Evolutionary conservation across 23 tunicate species (phyloP), one percentile per base, ranked within the genome.

Genomic region (Pegea sp.): DNA sequence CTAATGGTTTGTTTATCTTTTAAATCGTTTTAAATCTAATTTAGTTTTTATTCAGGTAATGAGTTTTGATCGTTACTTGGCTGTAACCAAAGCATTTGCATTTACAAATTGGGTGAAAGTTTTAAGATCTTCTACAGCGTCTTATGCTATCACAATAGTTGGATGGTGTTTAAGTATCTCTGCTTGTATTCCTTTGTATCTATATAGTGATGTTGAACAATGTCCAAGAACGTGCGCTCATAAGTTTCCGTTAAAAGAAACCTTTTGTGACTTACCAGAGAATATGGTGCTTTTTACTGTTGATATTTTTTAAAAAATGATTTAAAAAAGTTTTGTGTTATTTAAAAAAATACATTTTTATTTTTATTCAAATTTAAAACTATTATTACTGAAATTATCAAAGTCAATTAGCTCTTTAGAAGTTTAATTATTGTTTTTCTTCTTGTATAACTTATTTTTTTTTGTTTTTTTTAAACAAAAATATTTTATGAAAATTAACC

Each of bases 31-130:
- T 6, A 20, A 18, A 50, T 21, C 19, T 50, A 13, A 16, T 38
- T 38, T 38, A 8, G 46, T 38, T 38, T 38, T 38, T 8, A 38
- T 38, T 38, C 70, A 84, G 95, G 57, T 84, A 2, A 84, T 84
- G 95, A 84, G 95, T 34, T 74, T 84, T 56, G 95, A 84, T 42
- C 76, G 95, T 3, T 84, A 73, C 70, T 19, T 84, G 67, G 95
- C 95, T 22, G 86, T 84, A 1, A 84, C 95, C 0, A 74, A 68
- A 51, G 74, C 95, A 5, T 79, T 79, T 31, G 86, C 68, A 28
- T 68, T 77, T 1, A 64, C 42, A 13, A 33, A 42, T 28, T 67
- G 74, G 76, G 61, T 78, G 32, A 24, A 67, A 7, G 19, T 52
- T 19, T 62, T 84, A 4, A 56, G 95, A 24, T 67, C 64, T 19